Conservation (phyloP, 92 coral and sea anemone genomes). For the Micromussa lordhowensis region DNA sequence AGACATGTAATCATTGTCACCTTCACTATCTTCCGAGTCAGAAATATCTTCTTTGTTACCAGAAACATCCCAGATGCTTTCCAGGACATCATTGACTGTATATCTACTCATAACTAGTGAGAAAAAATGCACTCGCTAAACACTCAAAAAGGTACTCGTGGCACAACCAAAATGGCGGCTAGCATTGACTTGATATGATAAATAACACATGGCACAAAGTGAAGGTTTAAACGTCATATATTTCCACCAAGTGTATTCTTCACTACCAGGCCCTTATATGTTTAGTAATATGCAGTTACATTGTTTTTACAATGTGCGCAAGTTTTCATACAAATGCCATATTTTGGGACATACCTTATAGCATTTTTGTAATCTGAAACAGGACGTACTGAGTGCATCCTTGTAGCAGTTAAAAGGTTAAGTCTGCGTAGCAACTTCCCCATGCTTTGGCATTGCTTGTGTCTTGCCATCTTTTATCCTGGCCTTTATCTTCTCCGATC, state of each 20-base stretch:
- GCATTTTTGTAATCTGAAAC: neutral
- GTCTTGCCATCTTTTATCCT: too few relatives aligned
- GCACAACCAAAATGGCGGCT: slow-evolving; percentile 1
- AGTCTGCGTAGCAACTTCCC: too few relatives aligned
- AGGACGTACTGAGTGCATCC: neutral
- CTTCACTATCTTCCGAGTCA: neutral
- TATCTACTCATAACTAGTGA: slow-evolving; percentile 2
- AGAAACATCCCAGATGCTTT: neutral
- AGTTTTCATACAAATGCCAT: neutral
- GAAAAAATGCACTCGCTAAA: neutral
- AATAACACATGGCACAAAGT: neutral
- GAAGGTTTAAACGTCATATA: neutral
- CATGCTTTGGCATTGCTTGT: too few relatives aligned
- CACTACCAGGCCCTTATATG: neutral
- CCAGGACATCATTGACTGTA: slow-evolving; percentile 1
- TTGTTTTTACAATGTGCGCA: neutral
- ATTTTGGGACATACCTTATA: neutral
- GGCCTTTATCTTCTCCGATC: too few relatives aligned
- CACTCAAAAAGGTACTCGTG: neutral
- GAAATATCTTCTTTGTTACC: neutral
- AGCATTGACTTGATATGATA: neutral
- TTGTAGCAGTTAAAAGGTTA: slow-evolving; percentile 1
- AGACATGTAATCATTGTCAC: neutral
- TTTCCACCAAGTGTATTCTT: neutral
- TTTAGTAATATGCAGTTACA: neutral